Conservation (phyloP, 2,797 vertebrate species). For the Lacerta viridis region DNA sequence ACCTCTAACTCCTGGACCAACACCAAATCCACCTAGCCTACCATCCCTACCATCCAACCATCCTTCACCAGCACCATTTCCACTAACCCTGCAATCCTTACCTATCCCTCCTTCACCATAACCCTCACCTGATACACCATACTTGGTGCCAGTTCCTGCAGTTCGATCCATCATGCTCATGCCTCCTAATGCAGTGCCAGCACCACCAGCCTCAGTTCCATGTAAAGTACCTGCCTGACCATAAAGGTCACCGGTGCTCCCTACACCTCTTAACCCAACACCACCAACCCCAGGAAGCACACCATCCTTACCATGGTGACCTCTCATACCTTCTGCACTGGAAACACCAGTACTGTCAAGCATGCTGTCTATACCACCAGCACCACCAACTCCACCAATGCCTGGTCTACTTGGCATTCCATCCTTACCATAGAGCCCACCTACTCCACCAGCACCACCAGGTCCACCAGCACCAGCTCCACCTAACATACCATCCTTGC, state of each 20-base stretch:
- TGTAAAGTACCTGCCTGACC: not conserved
- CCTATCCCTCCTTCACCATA: not conserved
- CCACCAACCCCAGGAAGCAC: not conserved
- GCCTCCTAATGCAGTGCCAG: not conserved
- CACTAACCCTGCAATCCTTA: not conserved
- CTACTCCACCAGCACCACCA: not conserved
- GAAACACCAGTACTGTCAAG: not conserved
- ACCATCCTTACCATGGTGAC: not conserved
- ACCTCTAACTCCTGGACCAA: slow-evolving; percentile 22
- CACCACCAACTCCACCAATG: not conserved
- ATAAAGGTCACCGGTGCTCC: not conserved
- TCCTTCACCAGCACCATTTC: not conserved
- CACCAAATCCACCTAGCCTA: slow-evolving; percentile 16
- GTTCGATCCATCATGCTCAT: not conserved
- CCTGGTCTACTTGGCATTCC: not conserved
- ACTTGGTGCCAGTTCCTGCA: not conserved
- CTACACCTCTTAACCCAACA: not conserved
- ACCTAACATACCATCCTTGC: not conserved
- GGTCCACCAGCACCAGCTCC: not conserved
- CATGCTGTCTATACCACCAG: not conserved
- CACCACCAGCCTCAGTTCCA: not conserved
- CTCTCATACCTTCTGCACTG: not conserved
- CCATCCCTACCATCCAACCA: not conserved
- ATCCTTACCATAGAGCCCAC: not conserved
- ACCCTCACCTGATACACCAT: not conserved